Evolutionary conservation across 2,888 invertebrate genomes (phyloP).

Genomic region (Mesochorus sp.): DNA sequence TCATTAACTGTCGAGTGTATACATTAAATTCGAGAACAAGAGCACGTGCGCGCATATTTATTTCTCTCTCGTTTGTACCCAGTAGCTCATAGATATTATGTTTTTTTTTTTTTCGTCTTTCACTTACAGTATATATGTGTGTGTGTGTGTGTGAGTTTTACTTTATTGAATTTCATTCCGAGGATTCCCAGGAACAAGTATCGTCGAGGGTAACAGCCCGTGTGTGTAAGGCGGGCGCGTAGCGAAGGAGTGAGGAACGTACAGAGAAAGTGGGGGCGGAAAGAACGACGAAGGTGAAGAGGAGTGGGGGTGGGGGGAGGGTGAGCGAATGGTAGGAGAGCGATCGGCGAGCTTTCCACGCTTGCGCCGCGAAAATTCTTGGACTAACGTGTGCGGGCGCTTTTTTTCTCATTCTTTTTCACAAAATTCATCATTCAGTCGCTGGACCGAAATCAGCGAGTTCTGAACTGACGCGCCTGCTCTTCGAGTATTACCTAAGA

Average conservation of each 20-base stretch:
- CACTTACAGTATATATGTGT: too few relatives aligned
- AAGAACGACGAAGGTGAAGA: not conserved
- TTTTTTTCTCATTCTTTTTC: slow-evolving; percentile 35
- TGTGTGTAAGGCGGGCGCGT: not conserved
- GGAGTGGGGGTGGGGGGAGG: slow-evolving; percentile 5
- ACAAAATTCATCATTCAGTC: slow-evolving; percentile 69
- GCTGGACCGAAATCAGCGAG: slow-evolving; percentile 66
- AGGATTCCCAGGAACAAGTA: slow-evolving; percentile 18
- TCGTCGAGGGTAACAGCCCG: not conserved
- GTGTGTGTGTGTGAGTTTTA: slow-evolving; percentile 4
- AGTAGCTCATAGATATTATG: not conserved
- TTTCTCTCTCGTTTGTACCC: not conserved
- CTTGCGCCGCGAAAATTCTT: slow-evolving; percentile 66
- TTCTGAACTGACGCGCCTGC: slow-evolving; percentile 41
- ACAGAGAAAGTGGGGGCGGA: not conserved
- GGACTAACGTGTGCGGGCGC: slow-evolving; percentile 53
- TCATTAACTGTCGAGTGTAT: not conserved
- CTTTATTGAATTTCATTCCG: slow-evolving; percentile 59
- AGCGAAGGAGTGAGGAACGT: slow-evolving; percentile 9
- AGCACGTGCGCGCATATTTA: not conserved
- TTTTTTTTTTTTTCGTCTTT: not conserved
- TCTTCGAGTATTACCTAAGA: not conserved
- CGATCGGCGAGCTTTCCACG: slow-evolving; percentile 62
- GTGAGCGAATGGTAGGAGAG: slow-evolving; percentile 44
- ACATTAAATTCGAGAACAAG: not conserved